Evolutionary conservation across 2,797 vertebrate genomes (phyloP), one percentile per base, ranked within the genome.

Genomic region (Pipistrellus kuhlii): DNA sequence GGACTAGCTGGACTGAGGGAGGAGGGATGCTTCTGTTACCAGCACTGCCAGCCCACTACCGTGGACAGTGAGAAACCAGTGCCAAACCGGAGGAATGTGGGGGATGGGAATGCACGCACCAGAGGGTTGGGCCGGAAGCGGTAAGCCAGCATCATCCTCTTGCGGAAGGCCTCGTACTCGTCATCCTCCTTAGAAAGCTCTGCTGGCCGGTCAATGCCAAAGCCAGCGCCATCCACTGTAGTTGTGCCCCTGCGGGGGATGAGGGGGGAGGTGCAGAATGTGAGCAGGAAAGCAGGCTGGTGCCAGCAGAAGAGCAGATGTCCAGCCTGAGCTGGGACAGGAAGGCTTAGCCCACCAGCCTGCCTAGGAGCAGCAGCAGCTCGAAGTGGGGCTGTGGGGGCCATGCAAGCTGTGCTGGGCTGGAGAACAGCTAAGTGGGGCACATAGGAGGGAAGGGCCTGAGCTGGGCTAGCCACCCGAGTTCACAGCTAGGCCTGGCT

Each of bases 111-210:
- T 9, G 25, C 21, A 27, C 57, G 71, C 98, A 99, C 99, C 99
- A 99, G 93, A 1, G 99, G 99, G 94, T 99, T 99, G 18, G 99
- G 99, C 83, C 99, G 98, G 98, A 99, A 99, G 57, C 99, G 98
- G 95, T 99, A 99, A 0, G 99, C 99, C 51, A 99, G 98, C 99
- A 99, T 99, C 99, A 99, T 99, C 84, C 99, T 98, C 95, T 99
- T 99, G 12, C 99, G 99, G 97, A 99, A 99, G 1, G 99, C 99
- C 55, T 99, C 99, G 0, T 99, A 99, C 96, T 99, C 99, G 0
- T 99, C 99, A 0, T 99, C 99, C 27, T 97, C 98, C 97, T 99
- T 99, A 44, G 95, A 94, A 0, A 99, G 98, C 89, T 99, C 99
- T 0, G 99, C 99, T 0, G 99, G 99, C 15, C 99, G 99, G 23